phyloP scores from a whole-genome alignment of 2,888 invertebrate species.

The Diarsia mendica region DNA sequence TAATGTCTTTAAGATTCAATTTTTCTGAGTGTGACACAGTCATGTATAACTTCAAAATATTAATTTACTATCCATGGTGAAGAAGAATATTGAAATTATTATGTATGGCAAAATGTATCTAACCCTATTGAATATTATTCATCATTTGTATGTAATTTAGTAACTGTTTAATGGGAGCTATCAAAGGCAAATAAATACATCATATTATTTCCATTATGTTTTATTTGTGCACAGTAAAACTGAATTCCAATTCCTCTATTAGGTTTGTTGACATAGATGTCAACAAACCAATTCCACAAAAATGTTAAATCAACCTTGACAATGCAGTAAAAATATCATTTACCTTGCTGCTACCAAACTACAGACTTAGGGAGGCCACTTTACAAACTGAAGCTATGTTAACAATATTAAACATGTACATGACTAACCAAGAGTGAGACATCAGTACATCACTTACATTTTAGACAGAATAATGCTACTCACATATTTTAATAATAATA shows the following conservation, averaged over 20 bases:
- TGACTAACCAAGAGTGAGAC: conserved; percentile 16
- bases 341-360: conserved; percentile 21
- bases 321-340: conserved; percentile 25
- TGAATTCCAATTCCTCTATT: conserved; percentile 69
- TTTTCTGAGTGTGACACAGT: conserved; percentile 11
- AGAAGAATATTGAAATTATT: conserved; percentile 13
- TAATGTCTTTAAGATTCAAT: conserved; percentile 17
- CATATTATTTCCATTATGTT: conserved; percentile 69
- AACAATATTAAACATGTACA: conserved; percentile 1
- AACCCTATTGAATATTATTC: neutral
- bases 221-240: conserved; percentile 82
- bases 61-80: conserved; percentile 10
- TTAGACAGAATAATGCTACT: conserved; percentile 40
- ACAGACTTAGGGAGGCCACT: conserved; percentile 10
- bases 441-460: conserved; percentile 37
- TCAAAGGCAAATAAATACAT: conserved; percentile 63
- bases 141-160: conserved; percentile 10
- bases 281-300: conserved; percentile 83
- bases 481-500: conserved; percentile 21
- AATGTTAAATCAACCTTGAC: conserved; percentile 27
- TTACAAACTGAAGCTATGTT: conserved; percentile 22
- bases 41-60: conserved; percentile 24
- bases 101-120: conserved; percentile 19
- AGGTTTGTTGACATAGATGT: conserved; percentile 51
- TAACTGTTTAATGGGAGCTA: conserved; percentile 30